Evolutionary conservation across 2,888 invertebrate genomes (phyloP).

Genomic region (Amblyteles armatorius): DNA sequence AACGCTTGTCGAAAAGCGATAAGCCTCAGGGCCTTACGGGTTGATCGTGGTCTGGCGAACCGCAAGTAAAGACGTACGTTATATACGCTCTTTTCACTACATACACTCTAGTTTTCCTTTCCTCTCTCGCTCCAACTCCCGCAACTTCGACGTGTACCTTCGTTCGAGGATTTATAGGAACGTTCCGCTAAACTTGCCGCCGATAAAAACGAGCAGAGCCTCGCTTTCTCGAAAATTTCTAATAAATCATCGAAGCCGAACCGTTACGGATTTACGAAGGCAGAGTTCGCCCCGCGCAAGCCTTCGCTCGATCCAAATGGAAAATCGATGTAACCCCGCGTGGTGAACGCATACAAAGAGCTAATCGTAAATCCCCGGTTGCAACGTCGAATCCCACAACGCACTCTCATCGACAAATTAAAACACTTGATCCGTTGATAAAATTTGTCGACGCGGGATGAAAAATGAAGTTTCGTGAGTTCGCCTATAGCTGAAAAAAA

Average conservation of each 20-base stretch:
- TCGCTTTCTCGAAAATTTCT: slow-evolving; percentile 69
- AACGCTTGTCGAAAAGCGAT: slow-evolving; percentile 62
- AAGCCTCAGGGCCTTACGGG: slow-evolving; percentile 54
- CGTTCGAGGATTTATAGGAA: slow-evolving; percentile 67
- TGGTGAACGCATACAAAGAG: slow-evolving; percentile 40
- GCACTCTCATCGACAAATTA: slow-evolving; percentile 44
- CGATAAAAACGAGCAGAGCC: slow-evolving; percentile 68
- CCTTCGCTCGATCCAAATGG: slow-evolving; percentile 63
- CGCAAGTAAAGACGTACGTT: slow-evolving; percentile 57
- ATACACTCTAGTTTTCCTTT: slow-evolving; percentile 15
- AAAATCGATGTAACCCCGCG: slow-evolving; percentile 64
- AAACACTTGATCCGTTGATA: slow-evolving; percentile 17
- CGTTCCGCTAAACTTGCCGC: slow-evolving; percentile 68
- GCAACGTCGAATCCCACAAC: slow-evolving; percentile 42
- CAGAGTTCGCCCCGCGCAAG: slow-evolving; percentile 34
- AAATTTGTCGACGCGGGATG: neutral
- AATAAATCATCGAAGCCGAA: slow-evolving; percentile 66
- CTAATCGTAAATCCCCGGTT: slow-evolving; percentile 60
- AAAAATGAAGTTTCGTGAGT: neutral
- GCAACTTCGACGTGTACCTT: slow-evolving; percentile 58
- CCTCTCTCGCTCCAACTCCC: slow-evolving; percentile 31
- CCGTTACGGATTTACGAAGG: slow-evolving; percentile 66
- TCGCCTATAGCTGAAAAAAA: neutral
- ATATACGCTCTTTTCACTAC: slow-evolving; percentile 52
- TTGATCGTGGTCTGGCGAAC: slow-evolving; percentile 48